These are phyloP conservation scores for Manacus vitellinus DNA, from an alignment of 2,113 vertebrate genomes.

Conservation along the genomic window DNA sequence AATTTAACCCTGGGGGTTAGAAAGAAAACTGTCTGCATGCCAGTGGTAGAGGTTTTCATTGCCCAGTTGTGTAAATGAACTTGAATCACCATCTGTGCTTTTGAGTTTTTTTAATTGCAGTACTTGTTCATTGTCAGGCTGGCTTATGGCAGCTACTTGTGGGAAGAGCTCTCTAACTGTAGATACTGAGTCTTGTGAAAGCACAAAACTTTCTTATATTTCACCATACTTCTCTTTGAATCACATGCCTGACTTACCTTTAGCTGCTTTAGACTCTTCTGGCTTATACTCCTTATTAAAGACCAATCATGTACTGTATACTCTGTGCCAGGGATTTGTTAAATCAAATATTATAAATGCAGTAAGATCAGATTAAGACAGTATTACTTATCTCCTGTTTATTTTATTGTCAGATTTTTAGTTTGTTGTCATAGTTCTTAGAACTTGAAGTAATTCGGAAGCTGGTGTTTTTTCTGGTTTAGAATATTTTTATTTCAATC, in stretches of 20 bases:
- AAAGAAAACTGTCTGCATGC: not conserved
- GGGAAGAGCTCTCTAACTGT: not conserved
- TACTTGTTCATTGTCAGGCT: not conserved
- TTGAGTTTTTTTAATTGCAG: not conserved
- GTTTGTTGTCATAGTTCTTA: not conserved
- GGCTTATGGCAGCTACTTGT: not conserved
- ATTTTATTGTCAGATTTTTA: not conserved
- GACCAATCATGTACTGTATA: accelerated
- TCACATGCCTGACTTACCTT: not conserved
- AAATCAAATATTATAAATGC: not conserved
- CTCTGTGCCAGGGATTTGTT: not conserved
- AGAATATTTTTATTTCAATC: not conserved
- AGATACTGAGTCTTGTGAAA: not conserved
- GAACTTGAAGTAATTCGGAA: not conserved
- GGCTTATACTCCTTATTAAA: not conserved
- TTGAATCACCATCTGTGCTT: not conserved
- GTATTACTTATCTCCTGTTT: not conserved
- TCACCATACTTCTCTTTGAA: not conserved
- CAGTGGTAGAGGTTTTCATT: not conserved
- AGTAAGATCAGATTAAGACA: not conserved
- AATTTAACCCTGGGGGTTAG: not conserved
- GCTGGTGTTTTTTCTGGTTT: not conserved
- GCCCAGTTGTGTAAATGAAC: not conserved
- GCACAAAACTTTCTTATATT: not conserved
- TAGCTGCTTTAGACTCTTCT: not conserved